Evolutionary conservation across 2,888 invertebrate genomes (phyloP).

Genomic region (Eumerus sabulonum): DNA sequence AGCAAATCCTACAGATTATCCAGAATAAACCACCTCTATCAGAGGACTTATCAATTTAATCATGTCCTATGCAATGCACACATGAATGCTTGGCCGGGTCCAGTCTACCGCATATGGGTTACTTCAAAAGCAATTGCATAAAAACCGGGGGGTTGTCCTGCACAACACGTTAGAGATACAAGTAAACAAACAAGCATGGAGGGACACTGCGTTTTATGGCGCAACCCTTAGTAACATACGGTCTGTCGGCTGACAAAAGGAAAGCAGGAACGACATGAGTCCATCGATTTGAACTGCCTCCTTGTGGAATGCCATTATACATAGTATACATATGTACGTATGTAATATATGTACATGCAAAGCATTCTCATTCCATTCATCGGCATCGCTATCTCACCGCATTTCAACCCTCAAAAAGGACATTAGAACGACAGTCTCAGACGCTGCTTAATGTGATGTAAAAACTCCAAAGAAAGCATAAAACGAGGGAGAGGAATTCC

Average conservation of each 20-base stretch:
- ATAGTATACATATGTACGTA: no score
- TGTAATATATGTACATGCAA: no score
- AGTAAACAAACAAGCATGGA: neutral
- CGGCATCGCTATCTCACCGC: no score
- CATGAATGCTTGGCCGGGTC: neutral
- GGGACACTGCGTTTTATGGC: conserved; percentile 15
- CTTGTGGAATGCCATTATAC: conserved; percentile 25
- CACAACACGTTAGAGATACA: conserved; percentile 24
- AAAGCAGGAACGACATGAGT: neutral
- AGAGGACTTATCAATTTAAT: conserved; percentile 66
- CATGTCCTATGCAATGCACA: conserved; percentile 59
- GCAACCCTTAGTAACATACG: conserved; percentile 16
- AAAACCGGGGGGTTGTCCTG: conserved; percentile 30
- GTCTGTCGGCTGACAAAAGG: conserved; percentile 12
- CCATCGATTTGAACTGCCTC: conserved; percentile 32
- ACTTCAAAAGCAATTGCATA: conserved; percentile 62
- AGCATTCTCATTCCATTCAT: no score
- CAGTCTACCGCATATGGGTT: conserved; percentile 17
- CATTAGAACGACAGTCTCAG: neutral
- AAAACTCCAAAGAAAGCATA: conserved; percentile 15
- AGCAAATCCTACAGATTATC: conserved; percentile 60
- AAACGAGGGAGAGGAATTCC: neutral
- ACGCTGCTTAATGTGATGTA: conserved; percentile 45
- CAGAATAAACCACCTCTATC: conserved; percentile 36
- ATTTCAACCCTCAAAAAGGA: neutral